Evolutionary conservation across 2,797 vertebrate genomes (phyloP).

Genomic region (Bufotes viridis): DNA sequence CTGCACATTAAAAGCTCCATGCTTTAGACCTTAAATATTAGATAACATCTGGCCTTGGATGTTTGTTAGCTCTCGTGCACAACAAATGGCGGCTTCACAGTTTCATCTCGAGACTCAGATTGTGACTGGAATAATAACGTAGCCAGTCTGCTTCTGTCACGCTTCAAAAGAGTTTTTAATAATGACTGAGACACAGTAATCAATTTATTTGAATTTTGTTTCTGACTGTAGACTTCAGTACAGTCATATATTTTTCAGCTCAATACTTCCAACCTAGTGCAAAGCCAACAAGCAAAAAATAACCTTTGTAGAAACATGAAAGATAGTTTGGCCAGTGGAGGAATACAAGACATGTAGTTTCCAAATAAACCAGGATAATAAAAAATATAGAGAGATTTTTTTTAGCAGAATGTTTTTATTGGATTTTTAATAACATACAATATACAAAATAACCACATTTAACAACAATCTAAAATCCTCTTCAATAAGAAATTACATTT

Average conservation of each 20-base stretch:
- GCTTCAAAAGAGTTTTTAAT: slow-evolving; percentile 61
- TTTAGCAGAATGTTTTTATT: too few species aligned
- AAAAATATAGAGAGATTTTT: background rate
- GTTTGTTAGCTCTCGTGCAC: slow-evolving; percentile 69
- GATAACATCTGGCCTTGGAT: slow-evolving; percentile 73
- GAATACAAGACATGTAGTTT: background rate
- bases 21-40: slow-evolving; percentile 70
- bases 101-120: slow-evolving; percentile 64
- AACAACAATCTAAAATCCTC: too few species aligned
- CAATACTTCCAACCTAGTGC: slow-evolving; percentile 20
- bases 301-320: slow-evolving; percentile 17
- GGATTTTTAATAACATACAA: too few species aligned
- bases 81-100: slow-evolving; percentile 67
- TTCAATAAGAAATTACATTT: too few species aligned
- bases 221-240: slow-evolving; percentile 55
- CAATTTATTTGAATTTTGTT: slow-evolving; percentile 58
- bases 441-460: too few species aligned
- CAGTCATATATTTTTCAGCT: slow-evolving; percentile 47
- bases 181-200: slow-evolving; percentile 25
- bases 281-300: slow-evolving; percentile 22
- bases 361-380: background rate
- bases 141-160: slow-evolving; percentile 54
- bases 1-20: slow-evolving; percentile 46
- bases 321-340: background rate
- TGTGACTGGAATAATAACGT: slow-evolving; percentile 68